Conservation (phyloP, 2,797 vertebrate genomes). For the Falco naumanni region DNA sequence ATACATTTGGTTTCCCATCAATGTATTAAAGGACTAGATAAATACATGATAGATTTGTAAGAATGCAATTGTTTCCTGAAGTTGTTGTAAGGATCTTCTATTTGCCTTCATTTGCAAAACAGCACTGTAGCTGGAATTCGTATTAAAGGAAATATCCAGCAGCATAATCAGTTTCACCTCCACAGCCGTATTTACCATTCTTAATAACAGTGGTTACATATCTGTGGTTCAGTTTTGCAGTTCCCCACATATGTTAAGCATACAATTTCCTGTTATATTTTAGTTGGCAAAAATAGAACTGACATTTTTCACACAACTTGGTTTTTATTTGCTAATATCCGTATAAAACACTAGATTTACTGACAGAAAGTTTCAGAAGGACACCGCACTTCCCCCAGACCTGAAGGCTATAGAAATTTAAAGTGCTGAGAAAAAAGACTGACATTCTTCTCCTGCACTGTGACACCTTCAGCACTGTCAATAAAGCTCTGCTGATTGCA, state of each 20-base stretch:
- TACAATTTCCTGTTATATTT: slow-evolving; percentile 52
- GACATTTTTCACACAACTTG: slow-evolving; percentile 31
- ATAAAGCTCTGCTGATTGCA: not conserved
- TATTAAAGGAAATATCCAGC: slow-evolving; percentile 27
- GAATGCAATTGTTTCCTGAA: not conserved
- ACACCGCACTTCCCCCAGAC: not conserved
- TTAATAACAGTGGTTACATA: slow-evolving; percentile 8
- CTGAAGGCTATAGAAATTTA: not conserved
- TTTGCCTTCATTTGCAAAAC: not conserved
- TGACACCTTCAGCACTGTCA: not conserved
- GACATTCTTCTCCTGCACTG: not conserved
- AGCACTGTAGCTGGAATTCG: not conserved
- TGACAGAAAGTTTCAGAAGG: slow-evolving; percentile 3
- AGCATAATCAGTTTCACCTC: not conserved
- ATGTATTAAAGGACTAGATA: not conserved
- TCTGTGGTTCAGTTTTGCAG: slow-evolving; percentile 17
- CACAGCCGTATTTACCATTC: not conserved
- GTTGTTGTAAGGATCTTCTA: not conserved
- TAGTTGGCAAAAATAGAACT: slow-evolving; percentile 45
- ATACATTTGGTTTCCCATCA: not conserved
- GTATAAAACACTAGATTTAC: not conserved
- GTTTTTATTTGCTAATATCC: slow-evolving; percentile 41
- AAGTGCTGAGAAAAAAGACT: not conserved
- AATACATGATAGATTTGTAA: not conserved
- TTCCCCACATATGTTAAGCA: slow-evolving; percentile 39